phyloP scores from a whole-genome alignment of 2,797 vertebrate genomes.

The Gallinago solitaria region DNA sequence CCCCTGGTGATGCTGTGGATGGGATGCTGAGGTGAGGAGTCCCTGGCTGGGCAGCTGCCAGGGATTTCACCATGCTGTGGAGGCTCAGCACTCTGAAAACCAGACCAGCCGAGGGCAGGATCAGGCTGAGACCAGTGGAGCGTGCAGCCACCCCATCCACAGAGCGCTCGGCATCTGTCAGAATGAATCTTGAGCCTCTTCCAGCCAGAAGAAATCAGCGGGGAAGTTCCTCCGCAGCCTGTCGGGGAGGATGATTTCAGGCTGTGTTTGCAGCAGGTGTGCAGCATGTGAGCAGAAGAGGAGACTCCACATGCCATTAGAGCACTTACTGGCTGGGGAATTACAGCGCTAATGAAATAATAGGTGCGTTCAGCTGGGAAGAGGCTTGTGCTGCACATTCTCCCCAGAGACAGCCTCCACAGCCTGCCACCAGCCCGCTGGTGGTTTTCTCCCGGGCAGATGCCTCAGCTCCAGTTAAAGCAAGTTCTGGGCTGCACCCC shows the following conservation, averaged over 20 bases:
- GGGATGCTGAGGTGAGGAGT: neutral
- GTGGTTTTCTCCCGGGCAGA: neutral
- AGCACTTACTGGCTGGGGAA: neutral
- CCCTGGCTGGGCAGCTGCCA: neutral
- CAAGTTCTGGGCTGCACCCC: neutral
- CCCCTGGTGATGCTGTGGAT: neutral
- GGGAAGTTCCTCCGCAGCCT: neutral
- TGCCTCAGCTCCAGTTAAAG: neutral
- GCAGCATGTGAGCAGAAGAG: neutral
- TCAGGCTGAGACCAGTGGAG: neutral
- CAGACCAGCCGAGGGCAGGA: neutral
- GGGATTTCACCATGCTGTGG: neutral
- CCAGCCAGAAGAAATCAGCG: neutral
- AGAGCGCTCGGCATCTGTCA: neutral
- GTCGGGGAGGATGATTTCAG: neutral
- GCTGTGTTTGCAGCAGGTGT: neutral
- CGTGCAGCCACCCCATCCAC: accelerated
- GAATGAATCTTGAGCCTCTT: neutral
- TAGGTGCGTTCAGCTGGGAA: neutral
- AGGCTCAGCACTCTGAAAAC: neutral
- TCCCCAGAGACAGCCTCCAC: neutral
- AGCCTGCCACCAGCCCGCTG: neutral
- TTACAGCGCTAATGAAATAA: neutral
- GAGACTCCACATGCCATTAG: neutral
- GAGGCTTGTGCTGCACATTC: neutral